Evolutionary conservation across 2,113 vertebrate genomes (phyloP), one percentile per base, ranked within the genome.

Genomic region (Regulus satrapa): DNA sequence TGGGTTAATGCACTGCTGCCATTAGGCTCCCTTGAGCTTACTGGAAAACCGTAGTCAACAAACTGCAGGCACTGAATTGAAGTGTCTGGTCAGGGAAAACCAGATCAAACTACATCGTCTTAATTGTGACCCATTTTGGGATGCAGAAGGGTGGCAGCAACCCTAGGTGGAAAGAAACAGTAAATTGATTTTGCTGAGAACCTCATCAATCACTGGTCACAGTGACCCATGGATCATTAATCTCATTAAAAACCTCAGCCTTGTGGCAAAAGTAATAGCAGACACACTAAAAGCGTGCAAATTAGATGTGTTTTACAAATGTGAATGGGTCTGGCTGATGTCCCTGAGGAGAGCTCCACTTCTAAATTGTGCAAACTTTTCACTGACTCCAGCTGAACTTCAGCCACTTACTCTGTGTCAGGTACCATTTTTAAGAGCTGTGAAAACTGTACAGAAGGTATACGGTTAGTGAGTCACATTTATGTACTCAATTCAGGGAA

Each of bases 141-240:
- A 82, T 89, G 62, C 40, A 52, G 34, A 34, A 62, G 55, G 62
- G 45, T 88, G 58, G 73, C 88, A 92, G 72, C 46, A 88, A 56
- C 43, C 8, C 68, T 67, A 79, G 48, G 55, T 49, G 73, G 79
- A 95, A 77, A 90, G 85, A 90, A 95, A 89, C 62, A 87, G 58
- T 79, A 66, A 85, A 95, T 92, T 93, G 90, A 93, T 97, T 95
- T 95, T 95, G 58, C 58, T n/a, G 76, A 94, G 85, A 94, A 92
- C 79, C 81, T 97, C 93, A 97, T 97, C 89, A 84, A 90, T 95
- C 89, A 69, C 62, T 62, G 66, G 93, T 90, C 62, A 64, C 46
- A 38, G 85, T 88, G 94, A 89, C 76, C 88, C 43, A 64, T 12
- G 69, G 73, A 90, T 92, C 82, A 91, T 95, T 95, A 96, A 93